Percentiles rank a stretch among this genome's conserved stretches.
These are phyloP conservation scores for Pristis pectinata DNA, from an alignment of 2,797 vertebrate species.

Conservation along the genomic window DNA sequence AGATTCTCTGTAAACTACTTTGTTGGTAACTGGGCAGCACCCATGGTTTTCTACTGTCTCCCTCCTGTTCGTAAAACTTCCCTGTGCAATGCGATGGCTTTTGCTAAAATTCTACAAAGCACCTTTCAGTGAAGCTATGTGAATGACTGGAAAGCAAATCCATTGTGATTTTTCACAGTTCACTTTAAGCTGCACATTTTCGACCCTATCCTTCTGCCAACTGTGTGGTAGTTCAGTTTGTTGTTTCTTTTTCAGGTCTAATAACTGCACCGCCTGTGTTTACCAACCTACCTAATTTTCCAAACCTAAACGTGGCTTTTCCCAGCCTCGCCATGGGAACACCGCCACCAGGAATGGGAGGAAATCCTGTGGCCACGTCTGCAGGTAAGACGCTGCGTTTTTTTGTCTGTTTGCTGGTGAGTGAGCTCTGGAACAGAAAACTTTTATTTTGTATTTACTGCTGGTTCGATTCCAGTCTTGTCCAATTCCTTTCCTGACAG, in stretches of 20 bases:
- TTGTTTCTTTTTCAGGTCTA: not conserved
- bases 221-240: not conserved
- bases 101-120: not conserved
- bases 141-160: not conserved
- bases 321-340: conserved; percentile 14
- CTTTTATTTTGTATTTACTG: too few species aligned
- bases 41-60: not conserved
- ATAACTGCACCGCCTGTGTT: conserved; percentile 14
- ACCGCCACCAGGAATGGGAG: not conserved
- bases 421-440: not conserved
- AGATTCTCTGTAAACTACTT: not conserved
- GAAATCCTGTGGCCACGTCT: not conserved
- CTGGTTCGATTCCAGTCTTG: not conserved
- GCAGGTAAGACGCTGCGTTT: not conserved
- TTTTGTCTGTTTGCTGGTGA: not conserved
- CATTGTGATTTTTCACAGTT: not conserved
- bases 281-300: conserved; percentile 32
- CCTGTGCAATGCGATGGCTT: not conserved
- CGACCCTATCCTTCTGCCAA: not conserved
- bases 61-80: not conserved
- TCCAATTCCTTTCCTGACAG: not conserved
- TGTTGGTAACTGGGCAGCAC: not conserved
- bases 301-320: conserved; percentile 20
- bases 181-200: not conserved
- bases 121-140: too few species aligned